Conservation (phyloP, 2,113 vertebrate genomes). For the Ascaphus truei region DNA sequence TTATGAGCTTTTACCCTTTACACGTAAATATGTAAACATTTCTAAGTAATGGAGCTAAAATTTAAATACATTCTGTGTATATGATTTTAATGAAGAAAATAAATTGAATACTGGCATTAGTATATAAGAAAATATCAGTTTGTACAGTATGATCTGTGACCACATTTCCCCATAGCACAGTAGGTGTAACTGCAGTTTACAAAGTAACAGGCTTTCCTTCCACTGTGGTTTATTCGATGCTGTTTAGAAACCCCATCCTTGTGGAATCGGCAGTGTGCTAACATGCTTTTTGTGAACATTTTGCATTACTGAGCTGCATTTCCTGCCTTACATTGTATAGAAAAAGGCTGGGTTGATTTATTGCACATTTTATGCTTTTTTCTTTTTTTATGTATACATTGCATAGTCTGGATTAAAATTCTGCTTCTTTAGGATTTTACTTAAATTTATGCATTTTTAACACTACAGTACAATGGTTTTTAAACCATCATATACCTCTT, state of each 20-base stretch:
- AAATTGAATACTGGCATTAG: conserved; percentile 75
- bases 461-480: conserved; percentile 41
- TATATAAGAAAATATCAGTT: conserved; percentile 64
- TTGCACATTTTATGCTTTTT: conserved; percentile 57
- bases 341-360: conserved; percentile 54
- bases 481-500: too few species aligned
- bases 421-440: conserved; percentile 56
- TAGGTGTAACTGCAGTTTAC: conserved; percentile 41
- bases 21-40: conserved; percentile 94
- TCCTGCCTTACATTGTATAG: conserved; percentile 48
- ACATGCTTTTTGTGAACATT: conserved; percentile 47
- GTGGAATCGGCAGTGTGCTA: conserved; percentile 54
- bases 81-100: conserved; percentile 92
- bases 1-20: conserved; percentile 60
- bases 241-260: conserved; percentile 39
- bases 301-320: conserved; percentile 53
- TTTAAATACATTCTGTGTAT: conserved; percentile 84
- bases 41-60: conserved; percentile 89
- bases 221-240: conserved; percentile 47
- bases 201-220: conserved; percentile 28
- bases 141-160: conserved; percentile 77
- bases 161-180: conserved; percentile 48
- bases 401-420: conserved; percentile 46
- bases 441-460: conserved; percentile 55
- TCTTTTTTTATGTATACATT: conserved; percentile 43